Evolutionary conservation across 2,797 vertebrate genomes (phyloP).

Genomic region (Alfaro cultratus): DNA sequence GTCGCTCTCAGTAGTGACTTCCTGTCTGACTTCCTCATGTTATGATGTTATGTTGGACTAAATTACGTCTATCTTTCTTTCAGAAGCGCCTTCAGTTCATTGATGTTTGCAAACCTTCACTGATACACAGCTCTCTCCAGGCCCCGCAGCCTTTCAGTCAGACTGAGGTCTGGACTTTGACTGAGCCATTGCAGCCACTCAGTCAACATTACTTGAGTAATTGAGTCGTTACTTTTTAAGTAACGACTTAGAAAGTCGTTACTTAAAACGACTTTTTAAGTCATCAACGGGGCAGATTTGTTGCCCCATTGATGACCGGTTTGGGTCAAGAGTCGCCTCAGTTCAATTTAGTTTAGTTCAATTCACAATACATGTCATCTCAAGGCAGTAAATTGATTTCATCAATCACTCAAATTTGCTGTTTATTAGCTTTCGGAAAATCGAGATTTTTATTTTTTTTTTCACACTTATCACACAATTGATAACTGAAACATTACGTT

Average conservation of each 20-base stretch:
- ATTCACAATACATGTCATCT: not conserved
- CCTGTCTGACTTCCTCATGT: not conserved
- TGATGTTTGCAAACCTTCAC: not conserved
- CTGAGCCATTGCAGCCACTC: not conserved
- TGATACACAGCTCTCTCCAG: not conserved
- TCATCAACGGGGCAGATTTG: not conserved
- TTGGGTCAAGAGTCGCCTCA: not conserved
- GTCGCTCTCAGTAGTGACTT: not conserved
- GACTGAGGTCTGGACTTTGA: not conserved
- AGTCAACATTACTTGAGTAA: too few species aligned
- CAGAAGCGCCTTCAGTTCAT: not conserved
- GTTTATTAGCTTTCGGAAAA: too few species aligned
- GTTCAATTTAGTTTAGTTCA: not conserved
- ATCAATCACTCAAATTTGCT: not conserved
- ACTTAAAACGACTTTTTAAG: too few species aligned
- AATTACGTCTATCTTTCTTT: not conserved
- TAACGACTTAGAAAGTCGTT: too few species aligned
- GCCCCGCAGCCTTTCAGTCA: not conserved
- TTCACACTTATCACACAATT: too few species aligned
- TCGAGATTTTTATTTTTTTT: too few species aligned
- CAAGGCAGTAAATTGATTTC: not conserved
- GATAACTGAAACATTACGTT: too few species aligned
- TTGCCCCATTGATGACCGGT: not conserved
- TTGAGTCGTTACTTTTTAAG: not conserved
- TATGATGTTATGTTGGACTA: not conserved